Evolutionary conservation across 2,888 invertebrate species (phyloP), one percentile per base, ranked within the genome.

Genomic region (Chloromyia formosa): DNA sequence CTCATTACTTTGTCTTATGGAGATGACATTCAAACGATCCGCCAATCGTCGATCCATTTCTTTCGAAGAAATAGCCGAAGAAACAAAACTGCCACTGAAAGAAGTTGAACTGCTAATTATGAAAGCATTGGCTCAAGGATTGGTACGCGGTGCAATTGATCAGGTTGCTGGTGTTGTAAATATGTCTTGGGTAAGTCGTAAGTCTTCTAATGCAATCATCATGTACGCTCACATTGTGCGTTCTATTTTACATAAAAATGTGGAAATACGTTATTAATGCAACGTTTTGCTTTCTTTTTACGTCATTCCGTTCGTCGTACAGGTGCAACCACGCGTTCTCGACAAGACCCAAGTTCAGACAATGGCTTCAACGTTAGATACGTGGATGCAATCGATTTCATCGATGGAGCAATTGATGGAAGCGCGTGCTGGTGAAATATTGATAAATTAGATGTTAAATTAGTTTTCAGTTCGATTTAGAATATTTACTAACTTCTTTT

Each of bases 21-120:
- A 95, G 92, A 96, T 98, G 96, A 97, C 98, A 0, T 97, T 98
- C 83, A 95, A 94, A 83, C 91, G 97, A 69, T 93, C 96, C 0
- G 94, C 97, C 0, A 94, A 94, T 68, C 91, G 95, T 79, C 88
- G 93, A 74, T 93, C 94, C 81, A 87, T 99, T 74, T 90, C 94
- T 0, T 99, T 99, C 86, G 88, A 89, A 0, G 97, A 98, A 84
- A 97, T 99, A 73, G 91, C 97, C 0, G 87, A 88, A 40, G 94
- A 94, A 82, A 95, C 97, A 2, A 89, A 93, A 78, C 87, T 98
- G 75, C 94, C 94, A 0, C 86, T 91, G 0, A 91, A 93, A 79
- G 94, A 96, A 83, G 96, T 99, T 20, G 99, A 99, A 83, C 88
- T 97, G 77, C 87, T 99, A 60, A 95, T 99, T 0, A 99, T 99